phyloP scores from a whole-genome alignment of 1,140 invertebrate genomes.

The Eupeodes corollae region DNA sequence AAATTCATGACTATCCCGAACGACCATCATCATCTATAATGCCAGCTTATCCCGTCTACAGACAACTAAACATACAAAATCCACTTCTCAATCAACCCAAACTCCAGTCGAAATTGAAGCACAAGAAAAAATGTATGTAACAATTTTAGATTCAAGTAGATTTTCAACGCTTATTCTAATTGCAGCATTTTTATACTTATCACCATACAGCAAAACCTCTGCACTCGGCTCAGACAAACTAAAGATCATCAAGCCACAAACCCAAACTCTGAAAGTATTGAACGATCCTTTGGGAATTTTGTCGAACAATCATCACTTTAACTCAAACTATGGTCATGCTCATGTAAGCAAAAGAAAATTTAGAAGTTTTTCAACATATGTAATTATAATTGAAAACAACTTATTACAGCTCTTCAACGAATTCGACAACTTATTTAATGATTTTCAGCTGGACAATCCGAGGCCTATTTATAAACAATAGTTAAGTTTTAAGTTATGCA shows the following conservation, averaged over 20 bases:
- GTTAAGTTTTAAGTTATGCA: too few relatives aligned
- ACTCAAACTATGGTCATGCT: constrained; percentile 23
- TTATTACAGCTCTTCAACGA: constrained; percentile 29
- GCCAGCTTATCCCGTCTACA: constrained; percentile 19
- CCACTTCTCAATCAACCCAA: constrained; percentile 32
- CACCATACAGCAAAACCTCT: too few relatives aligned
- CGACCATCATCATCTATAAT: constrained; percentile 18
- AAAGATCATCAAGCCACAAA: too few relatives aligned
- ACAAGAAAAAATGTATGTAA: too few relatives aligned
- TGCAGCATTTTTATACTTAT: too few relatives aligned
- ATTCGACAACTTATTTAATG: constrained; percentile 29
- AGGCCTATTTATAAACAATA: too few relatives aligned
- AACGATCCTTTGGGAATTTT: too few relatives aligned
- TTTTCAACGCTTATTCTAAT: too few relatives aligned
- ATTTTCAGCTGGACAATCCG: constrained; percentile 8
- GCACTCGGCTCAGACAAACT: too few relatives aligned
- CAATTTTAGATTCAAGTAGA: too few relatives aligned
- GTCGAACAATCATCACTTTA: constrained; percentile 17
- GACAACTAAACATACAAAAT: constrained; percentile 30
- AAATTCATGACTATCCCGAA: constrained; percentile 27
- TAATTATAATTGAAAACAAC: too few relatives aligned
- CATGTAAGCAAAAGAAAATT: constrained; percentile 19
- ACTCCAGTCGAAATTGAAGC: constrained; percentile 21
- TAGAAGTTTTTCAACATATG: background rate
- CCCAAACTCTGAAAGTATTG: too few relatives aligned